Evolutionary conservation across 2,113 vertebrate species (phyloP), one percentile per base, ranked within the genome.

Genomic region (Tetrao urogallus): DNA sequence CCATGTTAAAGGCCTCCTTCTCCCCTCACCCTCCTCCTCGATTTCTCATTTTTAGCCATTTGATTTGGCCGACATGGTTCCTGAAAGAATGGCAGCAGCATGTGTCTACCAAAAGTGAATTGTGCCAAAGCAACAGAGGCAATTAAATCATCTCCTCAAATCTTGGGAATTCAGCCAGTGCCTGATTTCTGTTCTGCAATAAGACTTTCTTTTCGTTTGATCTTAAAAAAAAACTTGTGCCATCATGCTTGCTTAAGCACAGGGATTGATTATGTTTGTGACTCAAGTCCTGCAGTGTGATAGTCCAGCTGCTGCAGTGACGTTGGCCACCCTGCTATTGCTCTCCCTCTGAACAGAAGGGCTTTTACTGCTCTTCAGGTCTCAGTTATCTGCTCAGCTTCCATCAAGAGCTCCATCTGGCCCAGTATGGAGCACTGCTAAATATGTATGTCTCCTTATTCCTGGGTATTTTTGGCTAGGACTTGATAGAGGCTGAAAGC

Each of bases 101-200:
- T 86, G 73, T 90, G 61, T 78, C 80, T 94, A 86, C 80, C 82
- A 84, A 81, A 90, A 90, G 80, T 66, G 70, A 80, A 54, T 34
- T n/a, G 64, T 80, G 92, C 93, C 88, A 88, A 91, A 81, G 70
- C 79, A 88, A 43, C 38, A 83, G 90, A 96, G 82, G 77, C 28
- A 88, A 87, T 85, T 89, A 91, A 94, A 83, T 94, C 25, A 72
- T 94, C 70, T 94, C 65, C 63, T 72, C n/a, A 75, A 81, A 63
- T 69, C 70, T 92, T 75, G 77, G 90, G 95, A 93, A 66, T 57
- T 92, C 70, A 92, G 86, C 92, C 92, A 96, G 77, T 0, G 3
- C 47, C 65, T 81, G 47, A 24, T 88, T 89, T 78, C 88, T 94
- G 83, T 82, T 92, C 57, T 69, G 27, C 73, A 52, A 71, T 75